Base-by-base conservation (phyloP, 2,797 vertebrate species). In the Hylomyscus alleni region DNA sequence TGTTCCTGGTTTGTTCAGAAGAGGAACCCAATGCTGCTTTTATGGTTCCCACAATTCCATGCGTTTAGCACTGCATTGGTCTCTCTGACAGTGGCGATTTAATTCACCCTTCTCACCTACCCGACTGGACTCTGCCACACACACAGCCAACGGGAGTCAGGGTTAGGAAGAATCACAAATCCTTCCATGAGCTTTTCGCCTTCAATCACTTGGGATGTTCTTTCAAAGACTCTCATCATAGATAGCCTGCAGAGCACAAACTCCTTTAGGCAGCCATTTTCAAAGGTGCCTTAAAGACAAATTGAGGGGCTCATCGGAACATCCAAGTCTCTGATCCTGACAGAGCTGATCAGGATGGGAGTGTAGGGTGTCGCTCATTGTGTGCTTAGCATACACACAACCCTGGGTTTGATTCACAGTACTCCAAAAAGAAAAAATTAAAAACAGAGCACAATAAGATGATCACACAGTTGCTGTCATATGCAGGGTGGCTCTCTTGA, bases 251-350 rank as follows among this genome's bases (percentile, higher is more conserved):
- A 56, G 14, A 96, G 67, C 65, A 40, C 73, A 95, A 90, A 75
- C 2, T 15, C 50, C 37, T 80, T 83, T 76, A 83, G 81, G 5
- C 37, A 77, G 6, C 31, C 58, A 81, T 75, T 92, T 65, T 95
- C 83, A 81, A 67, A 95, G 37, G n/a, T 86, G 40, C 52, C 52
- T 81, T 58, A 88, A 75, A 92, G 89, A 95, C 62, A 81, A 91
- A 93, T 17, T 56, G 47, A 93, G 73, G 72, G 44, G 37, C 60
- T 91, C 72, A 65, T 56, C 89, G 84, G 93, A 95, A 92, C 26
- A 93, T 24, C 9, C 54, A 26, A 6, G 9, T 19, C 34, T 37
- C 40, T 3, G 24, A 85, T 85, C 83, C n/a, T 44, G 26, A 65
- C 58, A 89, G 73, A 92, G 65, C 4, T 72, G 1, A 90, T 56